These are phyloP conservation scores for Carapus acus DNA, from an alignment of 2,797 vertebrate genomes.

Conservation along the genomic window DNA sequence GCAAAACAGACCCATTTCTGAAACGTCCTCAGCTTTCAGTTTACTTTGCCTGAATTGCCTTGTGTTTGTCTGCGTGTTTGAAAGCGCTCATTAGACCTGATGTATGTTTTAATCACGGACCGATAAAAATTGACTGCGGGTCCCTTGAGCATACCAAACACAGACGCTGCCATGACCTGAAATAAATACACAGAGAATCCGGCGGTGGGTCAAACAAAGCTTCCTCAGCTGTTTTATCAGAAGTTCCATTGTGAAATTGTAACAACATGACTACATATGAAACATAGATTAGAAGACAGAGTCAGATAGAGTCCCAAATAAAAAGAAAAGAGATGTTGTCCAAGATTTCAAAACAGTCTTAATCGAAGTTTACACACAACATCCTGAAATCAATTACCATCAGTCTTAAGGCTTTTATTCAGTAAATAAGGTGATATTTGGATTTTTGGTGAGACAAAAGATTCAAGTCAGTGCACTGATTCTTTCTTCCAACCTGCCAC, in stretches of 20 bases:
- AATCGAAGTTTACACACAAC: conserved; percentile 9
- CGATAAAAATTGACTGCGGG: background rate
- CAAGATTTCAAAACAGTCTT: conserved; percentile 20
- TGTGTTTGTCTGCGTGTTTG: background rate
- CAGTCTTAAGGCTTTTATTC: conserved; percentile 36
- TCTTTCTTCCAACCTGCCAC: background rate
- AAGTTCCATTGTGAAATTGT: conserved; percentile 43
- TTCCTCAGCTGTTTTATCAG: conserved; percentile 40
- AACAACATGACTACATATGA: conserved; percentile 32
- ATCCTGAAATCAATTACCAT: conserved; percentile 22
- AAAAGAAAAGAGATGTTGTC: conserved; percentile 28
- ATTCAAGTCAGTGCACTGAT: background rate
- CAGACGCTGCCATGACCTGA: background rate
- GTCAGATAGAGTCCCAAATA: conserved; percentile 22
- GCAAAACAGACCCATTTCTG: conserved; percentile 23
- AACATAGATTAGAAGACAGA: conserved; percentile 25
- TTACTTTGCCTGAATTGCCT: background rate
- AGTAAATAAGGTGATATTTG: conserved; percentile 17
- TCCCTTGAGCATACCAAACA: background rate
- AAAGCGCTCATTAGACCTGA: conserved; percentile 1
- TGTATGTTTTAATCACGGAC: background rate
- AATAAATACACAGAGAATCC: conserved; percentile 6
- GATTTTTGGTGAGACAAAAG: conserved; percentile 1
- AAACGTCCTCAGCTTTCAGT: conserved; percentile 4
- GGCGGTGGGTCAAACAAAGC: conserved; percentile 16